phyloP scores from a whole-genome alignment of 2,797 vertebrate genomes.

The Rhincodon typus region DNA sequence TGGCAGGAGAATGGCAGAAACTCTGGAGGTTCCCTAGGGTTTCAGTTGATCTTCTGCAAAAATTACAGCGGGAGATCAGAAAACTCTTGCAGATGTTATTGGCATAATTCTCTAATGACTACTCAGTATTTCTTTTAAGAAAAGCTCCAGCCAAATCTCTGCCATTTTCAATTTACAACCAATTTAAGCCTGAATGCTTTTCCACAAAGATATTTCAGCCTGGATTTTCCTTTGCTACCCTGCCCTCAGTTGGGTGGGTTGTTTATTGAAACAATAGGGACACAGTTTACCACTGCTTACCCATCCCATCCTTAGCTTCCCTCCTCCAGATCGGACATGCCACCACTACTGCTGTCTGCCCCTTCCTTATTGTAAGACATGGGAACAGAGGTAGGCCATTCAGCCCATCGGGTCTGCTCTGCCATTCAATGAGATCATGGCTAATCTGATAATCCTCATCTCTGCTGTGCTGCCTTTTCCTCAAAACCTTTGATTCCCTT shows the following conservation, averaged over 20 bases:
- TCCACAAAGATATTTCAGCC: not conserved
- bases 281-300: not conserved
- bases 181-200: not conserved
- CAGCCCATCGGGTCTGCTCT: too few relatives aligned
- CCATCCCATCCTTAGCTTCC: not conserved
- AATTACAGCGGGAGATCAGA: not conserved
- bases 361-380: too few relatives aligned
- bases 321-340: not conserved
- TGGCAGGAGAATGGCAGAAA: not conserved
- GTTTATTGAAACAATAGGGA: not conserved
- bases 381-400: too few relatives aligned
- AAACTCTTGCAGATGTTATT: slow-evolving; percentile 11
- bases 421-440: too few relatives aligned
- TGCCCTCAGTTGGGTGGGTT: not conserved
- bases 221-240: not conserved
- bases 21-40: not conserved
- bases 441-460: too few relatives aligned
- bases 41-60: not conserved
- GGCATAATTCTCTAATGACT: not conserved
- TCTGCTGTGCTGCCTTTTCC: too few relatives aligned
- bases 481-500: too few relatives aligned
- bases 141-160: not conserved
- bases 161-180: not conserved
- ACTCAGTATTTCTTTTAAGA: not conserved
- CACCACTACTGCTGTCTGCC: not conserved